These are phyloP conservation scores for Pardosa pseudoannulata DNA, from an alignment of 2,888 invertebrate genomes.

Conservation along the genomic window DNA sequence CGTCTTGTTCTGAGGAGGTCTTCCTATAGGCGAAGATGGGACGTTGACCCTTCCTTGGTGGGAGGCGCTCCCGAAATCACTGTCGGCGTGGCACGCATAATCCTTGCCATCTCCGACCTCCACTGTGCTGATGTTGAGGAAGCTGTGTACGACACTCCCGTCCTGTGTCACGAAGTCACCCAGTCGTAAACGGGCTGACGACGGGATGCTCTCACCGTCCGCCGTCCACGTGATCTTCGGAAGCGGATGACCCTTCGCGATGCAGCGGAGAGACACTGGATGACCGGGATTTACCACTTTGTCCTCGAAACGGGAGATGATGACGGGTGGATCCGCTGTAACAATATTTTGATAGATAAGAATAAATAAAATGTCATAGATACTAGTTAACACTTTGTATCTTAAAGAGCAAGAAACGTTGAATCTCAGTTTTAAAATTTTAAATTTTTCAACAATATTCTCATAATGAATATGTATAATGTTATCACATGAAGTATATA, in stretches of 20 bases:
- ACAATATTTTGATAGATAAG: no score
- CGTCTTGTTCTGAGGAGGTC: constrained; percentile 59
- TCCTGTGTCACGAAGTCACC: constrained; percentile 76
- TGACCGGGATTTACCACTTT: constrained; percentile 71
- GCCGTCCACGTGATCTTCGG: constrained; percentile 75
- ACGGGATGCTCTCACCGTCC: constrained; percentile 77
- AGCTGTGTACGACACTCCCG: constrained; percentile 77
- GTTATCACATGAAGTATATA: no score
- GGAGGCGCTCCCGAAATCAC: constrained; percentile 47
- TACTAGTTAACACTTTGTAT: no score
- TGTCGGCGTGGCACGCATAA: constrained; percentile 59
- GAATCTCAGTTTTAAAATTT: no score
- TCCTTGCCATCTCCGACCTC: constrained; percentile 72
- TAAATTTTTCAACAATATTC: no score
- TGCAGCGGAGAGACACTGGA: constrained; percentile 75
- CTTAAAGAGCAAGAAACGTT: no score
- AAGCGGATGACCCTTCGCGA: constrained; percentile 75
- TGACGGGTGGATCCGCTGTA: constrained; percentile 61
- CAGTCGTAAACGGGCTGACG: constrained; percentile 74
- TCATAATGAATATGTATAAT: no score
- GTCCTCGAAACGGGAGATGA: constrained; percentile 55
- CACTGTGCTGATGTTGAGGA: constrained; percentile 75
- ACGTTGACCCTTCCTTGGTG: constrained; percentile 57
- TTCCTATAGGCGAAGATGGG: constrained; percentile 54
- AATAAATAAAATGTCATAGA: no score